Conservation (phyloP, 2,888 invertebrate species). For the Drosophila planitibia region DNA sequence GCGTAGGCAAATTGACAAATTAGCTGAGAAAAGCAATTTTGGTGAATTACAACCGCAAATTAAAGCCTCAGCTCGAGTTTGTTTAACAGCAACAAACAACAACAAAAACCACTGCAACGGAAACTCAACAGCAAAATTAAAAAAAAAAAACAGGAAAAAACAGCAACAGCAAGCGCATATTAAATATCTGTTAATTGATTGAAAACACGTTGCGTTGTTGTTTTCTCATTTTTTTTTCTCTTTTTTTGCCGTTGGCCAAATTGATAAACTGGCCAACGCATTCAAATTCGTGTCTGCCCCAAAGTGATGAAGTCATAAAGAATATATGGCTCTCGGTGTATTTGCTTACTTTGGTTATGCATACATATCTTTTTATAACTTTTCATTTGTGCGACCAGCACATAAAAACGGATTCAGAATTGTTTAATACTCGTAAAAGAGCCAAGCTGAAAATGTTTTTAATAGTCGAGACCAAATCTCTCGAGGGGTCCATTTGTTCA, state of each 20-base stretch:
- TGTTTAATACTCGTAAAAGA: constrained; percentile 40
- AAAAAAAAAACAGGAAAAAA: constrained; percentile 13
- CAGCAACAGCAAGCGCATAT: constrained; percentile 12
- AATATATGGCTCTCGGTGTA: constrained; percentile 63
- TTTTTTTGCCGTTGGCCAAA: constrained; percentile 31
- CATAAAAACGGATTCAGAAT: constrained; percentile 25
- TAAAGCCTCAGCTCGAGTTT: constrained; percentile 27
- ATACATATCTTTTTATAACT: constrained; percentile 13
- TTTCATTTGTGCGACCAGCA: constrained; percentile 1
- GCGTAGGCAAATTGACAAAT: constrained; percentile 76
- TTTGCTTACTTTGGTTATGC: constrained; percentile 11
- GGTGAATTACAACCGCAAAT: constrained; percentile 62
- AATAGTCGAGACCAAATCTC: constrained; percentile 14
- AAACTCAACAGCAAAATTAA: constrained; percentile 31
- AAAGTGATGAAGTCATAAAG: constrained; percentile 78
- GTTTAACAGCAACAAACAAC: constrained; percentile 20
- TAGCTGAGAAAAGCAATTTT: constrained; percentile 61
- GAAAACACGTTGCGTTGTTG: constrained; percentile 67
- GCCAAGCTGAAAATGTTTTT: constrained; percentile 11
- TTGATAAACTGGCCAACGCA: constrained; percentile 49
- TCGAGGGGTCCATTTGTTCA: constrained; percentile 14
- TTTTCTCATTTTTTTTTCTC: neutral
- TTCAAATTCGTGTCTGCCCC: constrained; percentile 62
- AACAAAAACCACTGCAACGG: constrained; percentile 37
- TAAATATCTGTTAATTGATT: constrained; percentile 70